Evolutionary conservation across 2,113 vertebrate species (phyloP).

Genomic region (Microtus oregoni): DNA sequence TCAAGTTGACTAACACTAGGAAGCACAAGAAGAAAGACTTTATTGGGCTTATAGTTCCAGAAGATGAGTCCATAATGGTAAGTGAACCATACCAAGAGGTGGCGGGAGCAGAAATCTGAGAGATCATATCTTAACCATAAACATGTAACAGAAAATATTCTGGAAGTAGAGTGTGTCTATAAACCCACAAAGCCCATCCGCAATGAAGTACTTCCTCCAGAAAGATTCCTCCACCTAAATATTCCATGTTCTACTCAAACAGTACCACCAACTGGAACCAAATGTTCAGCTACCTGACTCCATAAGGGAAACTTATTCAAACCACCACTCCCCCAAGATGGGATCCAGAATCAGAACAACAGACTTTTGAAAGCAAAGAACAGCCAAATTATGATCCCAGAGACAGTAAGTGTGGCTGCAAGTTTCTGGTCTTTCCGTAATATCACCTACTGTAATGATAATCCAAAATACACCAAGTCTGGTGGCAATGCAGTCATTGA

Average conservation of each 20-base stretch:
- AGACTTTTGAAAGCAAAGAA: not conserved
- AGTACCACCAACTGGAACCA: not conserved
- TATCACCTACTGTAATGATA: slow-evolving; percentile 93
- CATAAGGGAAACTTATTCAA: not conserved
- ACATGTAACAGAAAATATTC: not conserved
- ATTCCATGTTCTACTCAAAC: not conserved
- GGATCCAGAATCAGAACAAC: not conserved
- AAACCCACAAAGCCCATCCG: not conserved
- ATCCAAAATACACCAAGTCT: slow-evolving; percentile 94
- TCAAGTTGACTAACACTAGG: not conserved
- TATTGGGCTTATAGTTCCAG: not conserved
- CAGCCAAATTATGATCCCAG: slow-evolving; percentile 88
- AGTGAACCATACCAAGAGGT: not conserved
- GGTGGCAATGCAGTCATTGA: slow-evolving; percentile 95
- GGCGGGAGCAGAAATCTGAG: not conserved
- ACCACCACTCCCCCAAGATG: not conserved
- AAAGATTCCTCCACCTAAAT: not conserved
- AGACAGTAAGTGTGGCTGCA: slow-evolving; percentile 96
- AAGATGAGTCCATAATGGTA: not conserved
- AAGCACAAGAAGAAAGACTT: not conserved
- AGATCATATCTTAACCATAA: not conserved
- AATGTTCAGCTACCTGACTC: not conserved
- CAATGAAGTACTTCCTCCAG: not conserved
- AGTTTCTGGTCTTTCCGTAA: slow-evolving; percentile 94
- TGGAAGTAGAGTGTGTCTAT: not conserved